Conservation (phyloP, 1,140 invertebrate genomes). For the Gonatopus flavifemur region DNA sequence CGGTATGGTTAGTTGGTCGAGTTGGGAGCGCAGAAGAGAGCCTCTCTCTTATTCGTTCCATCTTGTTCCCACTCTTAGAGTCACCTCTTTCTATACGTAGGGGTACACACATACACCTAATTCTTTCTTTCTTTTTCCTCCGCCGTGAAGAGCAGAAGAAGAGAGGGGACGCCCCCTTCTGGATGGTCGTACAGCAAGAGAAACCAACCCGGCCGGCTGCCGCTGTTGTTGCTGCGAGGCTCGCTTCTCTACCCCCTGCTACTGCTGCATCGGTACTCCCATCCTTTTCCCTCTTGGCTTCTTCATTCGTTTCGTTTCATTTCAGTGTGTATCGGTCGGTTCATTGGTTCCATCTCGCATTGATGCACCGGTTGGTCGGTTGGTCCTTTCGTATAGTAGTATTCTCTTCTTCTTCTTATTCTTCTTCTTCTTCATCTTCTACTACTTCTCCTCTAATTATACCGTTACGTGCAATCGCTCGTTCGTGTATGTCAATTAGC, state of each 20-base stretch:
- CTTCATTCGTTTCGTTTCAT: constrained; percentile 14
- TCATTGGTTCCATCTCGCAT: constrained; percentile 38
- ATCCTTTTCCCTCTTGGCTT: constrained; percentile 14
- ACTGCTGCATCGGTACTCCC: constrained; percentile 12
- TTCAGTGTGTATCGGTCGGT: constrained; percentile 27
- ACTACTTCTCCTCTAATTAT: constrained; percentile 48
- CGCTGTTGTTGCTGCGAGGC: no score
- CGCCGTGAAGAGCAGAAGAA: no score
- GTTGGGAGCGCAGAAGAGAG: constrained; percentile 23
- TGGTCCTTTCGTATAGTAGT: no score
- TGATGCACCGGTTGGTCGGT: constrained; percentile 36
- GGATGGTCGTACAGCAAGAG: constrained; percentile 23
- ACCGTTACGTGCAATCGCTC: constrained; percentile 44
- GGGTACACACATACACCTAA: constrained; percentile 8
- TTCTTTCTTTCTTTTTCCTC: background rate
- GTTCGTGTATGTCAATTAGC: constrained; percentile 48
- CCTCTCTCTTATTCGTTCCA: constrained; percentile 5
- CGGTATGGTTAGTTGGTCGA: constrained; percentile 32
- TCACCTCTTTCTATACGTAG: constrained; percentile 11
- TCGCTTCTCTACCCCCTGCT: constrained; percentile 24
- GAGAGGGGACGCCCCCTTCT: constrained; percentile 32
- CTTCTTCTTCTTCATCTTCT: constrained; percentile 34
- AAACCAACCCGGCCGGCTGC: constrained; percentile 31
- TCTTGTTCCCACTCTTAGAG: constrained; percentile 10
- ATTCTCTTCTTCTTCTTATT: constrained; percentile 33